A percentile compares a stretch with the other conserved stretches of the same genome.
phyloP scores from a whole-genome alignment of 53 echinoderm and acorn worm genomes.

The Zoroaster sp. region DNA sequence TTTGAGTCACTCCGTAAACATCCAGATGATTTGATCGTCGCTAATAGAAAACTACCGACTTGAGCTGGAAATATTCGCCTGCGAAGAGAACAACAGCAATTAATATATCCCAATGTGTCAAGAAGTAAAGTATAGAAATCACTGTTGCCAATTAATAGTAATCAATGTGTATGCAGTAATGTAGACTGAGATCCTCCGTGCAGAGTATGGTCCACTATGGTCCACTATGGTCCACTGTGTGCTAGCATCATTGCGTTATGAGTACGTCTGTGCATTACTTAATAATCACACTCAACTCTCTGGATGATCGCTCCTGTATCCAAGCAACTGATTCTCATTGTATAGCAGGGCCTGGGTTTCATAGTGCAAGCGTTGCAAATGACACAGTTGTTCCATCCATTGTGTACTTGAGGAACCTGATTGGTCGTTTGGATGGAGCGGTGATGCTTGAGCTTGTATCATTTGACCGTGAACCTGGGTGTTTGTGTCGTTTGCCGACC shows the following conservation, averaged over 20 bases:
- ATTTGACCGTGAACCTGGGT: neutral
- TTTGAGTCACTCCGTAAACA: neutral
- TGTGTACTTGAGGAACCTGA: neutral
- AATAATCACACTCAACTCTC: constrained; percentile 12
- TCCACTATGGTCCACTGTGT: neutral
- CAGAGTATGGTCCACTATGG: neutral
- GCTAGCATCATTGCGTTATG: neutral
- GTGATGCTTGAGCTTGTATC: neutral
- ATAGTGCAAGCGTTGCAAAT: neutral
- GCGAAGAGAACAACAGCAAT: neutral
- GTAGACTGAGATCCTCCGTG: neutral
- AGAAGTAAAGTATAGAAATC: neutral
- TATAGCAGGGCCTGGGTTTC: neutral
- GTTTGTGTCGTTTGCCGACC: neutral
- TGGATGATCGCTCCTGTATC: neutral
- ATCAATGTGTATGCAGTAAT: neutral
- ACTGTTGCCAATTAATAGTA: neutral
- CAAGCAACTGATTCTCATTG: constrained; percentile 23
- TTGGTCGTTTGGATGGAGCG: neutral
- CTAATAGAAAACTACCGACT: neutral
- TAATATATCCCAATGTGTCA: neutral
- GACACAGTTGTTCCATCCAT: constrained; percentile 15
- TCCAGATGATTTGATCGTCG: neutral
- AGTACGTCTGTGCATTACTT: no score
- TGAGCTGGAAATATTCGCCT: neutral